Conservation (phyloP, 2,888 invertebrate genomes). For the Drosophila recens region DNA sequence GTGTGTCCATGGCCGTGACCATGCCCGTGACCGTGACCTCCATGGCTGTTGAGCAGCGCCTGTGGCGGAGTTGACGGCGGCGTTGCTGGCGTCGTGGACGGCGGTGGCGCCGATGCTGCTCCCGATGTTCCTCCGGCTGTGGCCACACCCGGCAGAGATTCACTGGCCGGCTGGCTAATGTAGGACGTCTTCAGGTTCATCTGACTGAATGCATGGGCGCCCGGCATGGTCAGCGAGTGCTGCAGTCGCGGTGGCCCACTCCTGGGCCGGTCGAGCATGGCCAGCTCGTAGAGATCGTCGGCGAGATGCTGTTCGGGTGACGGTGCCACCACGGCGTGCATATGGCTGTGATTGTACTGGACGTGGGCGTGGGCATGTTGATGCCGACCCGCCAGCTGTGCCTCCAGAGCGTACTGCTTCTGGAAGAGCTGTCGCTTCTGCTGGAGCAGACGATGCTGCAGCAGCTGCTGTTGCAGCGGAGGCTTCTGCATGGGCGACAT, state of each 20-base stretch:
- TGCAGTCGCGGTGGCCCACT: slow-evolving; percentile 86
- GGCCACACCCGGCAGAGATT: slow-evolving; percentile 1
- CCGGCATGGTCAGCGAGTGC: slow-evolving; percentile 86
- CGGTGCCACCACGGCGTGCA: slow-evolving; percentile 87
- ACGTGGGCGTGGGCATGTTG: slow-evolving; percentile 50
- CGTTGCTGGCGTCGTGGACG: slow-evolving; percentile 55
- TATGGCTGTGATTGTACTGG: slow-evolving; percentile 32
- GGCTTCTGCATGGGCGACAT: slow-evolving; percentile 87
- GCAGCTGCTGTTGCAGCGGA: slow-evolving; percentile 92
- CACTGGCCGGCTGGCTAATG: slow-evolving; percentile 79
- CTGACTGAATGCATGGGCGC: slow-evolving; percentile 69
- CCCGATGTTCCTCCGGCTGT: background rate
- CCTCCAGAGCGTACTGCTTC: slow-evolving; percentile 90
- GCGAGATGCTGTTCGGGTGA: slow-evolving; percentile 80
- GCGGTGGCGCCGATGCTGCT: slow-evolving; percentile 23
- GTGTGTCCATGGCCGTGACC: slow-evolving; percentile 1
- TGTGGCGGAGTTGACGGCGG: slow-evolving; percentile 56
- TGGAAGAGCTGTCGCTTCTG: slow-evolving; percentile 94
- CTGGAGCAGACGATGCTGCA: slow-evolving; percentile 93
- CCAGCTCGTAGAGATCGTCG: slow-evolving; percentile 74
- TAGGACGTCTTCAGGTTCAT: slow-evolving; percentile 83
- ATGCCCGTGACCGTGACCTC: slow-evolving; percentile 5
- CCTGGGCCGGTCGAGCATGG: slow-evolving; percentile 72
- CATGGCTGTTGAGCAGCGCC: slow-evolving; percentile 43
- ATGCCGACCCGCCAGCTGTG: slow-evolving; percentile 87